These are phyloP conservation scores for Drosophila silvestris DNA, from an alignment of 2,888 invertebrate species.

Conservation along the genomic window DNA sequence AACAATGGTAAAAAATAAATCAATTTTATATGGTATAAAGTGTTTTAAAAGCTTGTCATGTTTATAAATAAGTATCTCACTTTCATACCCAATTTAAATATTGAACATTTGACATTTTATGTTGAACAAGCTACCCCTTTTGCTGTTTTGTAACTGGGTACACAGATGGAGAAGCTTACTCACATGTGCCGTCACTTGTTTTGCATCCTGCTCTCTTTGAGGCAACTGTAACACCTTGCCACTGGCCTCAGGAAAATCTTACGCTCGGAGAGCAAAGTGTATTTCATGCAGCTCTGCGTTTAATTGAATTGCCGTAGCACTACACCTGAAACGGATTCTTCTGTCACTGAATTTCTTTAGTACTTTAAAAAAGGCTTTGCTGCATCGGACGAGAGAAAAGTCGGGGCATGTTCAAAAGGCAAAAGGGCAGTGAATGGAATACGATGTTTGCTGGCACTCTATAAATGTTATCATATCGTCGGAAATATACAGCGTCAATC, in stretches of 20 bases:
- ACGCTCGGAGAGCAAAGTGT: constrained; percentile 53
- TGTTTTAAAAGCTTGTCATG: neutral
- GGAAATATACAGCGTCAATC: neutral
- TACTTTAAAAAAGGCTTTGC: constrained; percentile 29
- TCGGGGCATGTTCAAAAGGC: constrained; percentile 18
- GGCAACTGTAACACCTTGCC: neutral
- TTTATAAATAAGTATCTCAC: neutral
- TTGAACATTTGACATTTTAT: neutral
- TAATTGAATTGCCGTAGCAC: constrained; percentile 67
- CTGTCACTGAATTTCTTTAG: constrained; percentile 9
- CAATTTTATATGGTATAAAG: neutral
- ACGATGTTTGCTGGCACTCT: constrained; percentile 2
- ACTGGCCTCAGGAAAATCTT: constrained; percentile 25
- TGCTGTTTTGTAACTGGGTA: neutral
- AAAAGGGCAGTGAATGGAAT: constrained; percentile 20
- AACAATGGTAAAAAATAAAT: neutral
- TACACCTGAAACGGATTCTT: neutral
- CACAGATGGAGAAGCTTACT: neutral
- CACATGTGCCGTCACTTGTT: constrained; percentile 11
- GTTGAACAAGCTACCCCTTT: neutral
- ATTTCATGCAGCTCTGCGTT: constrained; percentile 78
- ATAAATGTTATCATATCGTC: neutral
- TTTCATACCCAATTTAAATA: neutral
- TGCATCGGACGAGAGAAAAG: constrained; percentile 25
- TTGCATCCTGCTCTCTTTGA: constrained; percentile 9